Evolutionary conservation across 2,888 invertebrate species (phyloP).

Genomic region (Eristalis pertinax): DNA sequence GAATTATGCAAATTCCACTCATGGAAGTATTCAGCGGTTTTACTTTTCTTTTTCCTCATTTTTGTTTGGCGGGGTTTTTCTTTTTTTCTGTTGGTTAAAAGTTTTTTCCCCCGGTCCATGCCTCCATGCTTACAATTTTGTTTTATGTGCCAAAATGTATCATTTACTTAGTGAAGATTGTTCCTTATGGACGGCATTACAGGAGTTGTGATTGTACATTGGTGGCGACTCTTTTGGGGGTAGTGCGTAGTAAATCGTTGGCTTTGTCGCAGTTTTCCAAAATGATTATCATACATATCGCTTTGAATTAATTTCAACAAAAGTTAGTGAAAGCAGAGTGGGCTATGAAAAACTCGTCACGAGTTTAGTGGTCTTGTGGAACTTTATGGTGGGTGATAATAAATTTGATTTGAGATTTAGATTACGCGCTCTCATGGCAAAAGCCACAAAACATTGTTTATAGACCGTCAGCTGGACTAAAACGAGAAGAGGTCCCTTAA

Average conservation of each 20-base stretch:
- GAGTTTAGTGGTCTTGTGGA: background rate
- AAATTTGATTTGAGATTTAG: background rate
- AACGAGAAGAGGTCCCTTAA: too few species aligned
- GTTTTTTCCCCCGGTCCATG: background rate
- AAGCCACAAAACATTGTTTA: background rate
- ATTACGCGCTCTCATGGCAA: background rate
- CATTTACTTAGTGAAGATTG: constrained; percentile 5
- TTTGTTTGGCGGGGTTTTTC: background rate
- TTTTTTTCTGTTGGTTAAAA: background rate
- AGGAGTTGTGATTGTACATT: background rate
- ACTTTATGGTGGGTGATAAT: background rate
- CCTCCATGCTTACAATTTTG: background rate
- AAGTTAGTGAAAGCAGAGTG: background rate
- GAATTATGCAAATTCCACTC: constrained; percentile 22
- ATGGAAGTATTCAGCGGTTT: background rate
- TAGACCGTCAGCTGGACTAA: background rate
- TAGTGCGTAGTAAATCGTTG: background rate
- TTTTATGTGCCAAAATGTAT: constrained; percentile 11
- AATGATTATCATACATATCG: constrained; percentile 11
- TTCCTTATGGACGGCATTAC: background rate
- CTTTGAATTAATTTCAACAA: constrained; percentile 10
- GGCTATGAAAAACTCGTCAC: background rate
- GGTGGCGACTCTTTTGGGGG: background rate
- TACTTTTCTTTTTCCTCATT: background rate
- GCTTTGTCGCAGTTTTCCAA: background rate